Evolutionary conservation across 2,113 vertebrate species (phyloP), one percentile per base, ranked within the genome.

Genomic region (Coreoperca whiteheadi): DNA sequence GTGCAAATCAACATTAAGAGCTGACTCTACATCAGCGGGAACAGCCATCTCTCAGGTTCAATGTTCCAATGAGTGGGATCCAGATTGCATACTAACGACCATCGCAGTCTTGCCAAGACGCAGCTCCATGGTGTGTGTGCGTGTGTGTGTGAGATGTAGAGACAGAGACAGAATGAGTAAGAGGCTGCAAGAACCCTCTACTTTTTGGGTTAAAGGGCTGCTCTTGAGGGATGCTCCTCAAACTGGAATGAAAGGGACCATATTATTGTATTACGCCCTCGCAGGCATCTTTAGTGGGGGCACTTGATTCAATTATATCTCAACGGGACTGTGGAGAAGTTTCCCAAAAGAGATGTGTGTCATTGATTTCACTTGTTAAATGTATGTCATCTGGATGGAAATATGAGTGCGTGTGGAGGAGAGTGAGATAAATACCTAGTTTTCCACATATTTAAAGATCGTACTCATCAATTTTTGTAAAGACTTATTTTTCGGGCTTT

Each of bases 201-300:
- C 81, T 69, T 61, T 86, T 79, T 78, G 77, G 69, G 64, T 67
- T 71, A 82, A 77, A 72, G 63, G 41, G 73, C 57, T 74, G 70
- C 64, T 90, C 54, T 83, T 72, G 78, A 63, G 75, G 66, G 66
- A 82, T 83, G 76, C 72, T 86, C 72, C 67, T 79, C 25, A 79
- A 74, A 72, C 68, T 88, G 84, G 77, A 91, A 90, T 73, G 1
- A 93, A 88, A 85, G n/a, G 41, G 64, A 69, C 57, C 72, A 68
- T 78, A 43, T 88, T 92, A 93, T 94, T 93, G 79, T 83, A 93
- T 94, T 92, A 91, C 54, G 83, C 79, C 74, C 57, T 63, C 56
- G 72, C 78, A 87, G 80, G 71, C 77, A 60, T 86, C 77, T 90
- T 91, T 72, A 82, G 69, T 67, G 57, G 57, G 82, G 79, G 77